Conservation (phyloP, 2,113 vertebrate species). For the Muntiacus reevesi region DNA sequence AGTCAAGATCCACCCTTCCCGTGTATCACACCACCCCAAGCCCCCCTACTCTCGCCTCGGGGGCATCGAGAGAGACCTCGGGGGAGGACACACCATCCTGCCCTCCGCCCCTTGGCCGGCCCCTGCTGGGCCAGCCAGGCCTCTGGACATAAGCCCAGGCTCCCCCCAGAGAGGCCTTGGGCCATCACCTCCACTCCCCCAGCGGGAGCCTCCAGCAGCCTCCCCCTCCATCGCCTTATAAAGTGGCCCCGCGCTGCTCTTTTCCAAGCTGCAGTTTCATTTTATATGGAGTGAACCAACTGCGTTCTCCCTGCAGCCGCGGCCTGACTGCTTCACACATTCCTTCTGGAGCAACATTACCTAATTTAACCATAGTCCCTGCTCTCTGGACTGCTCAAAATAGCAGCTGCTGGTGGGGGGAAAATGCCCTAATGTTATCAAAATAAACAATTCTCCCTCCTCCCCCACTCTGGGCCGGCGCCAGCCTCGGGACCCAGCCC, state of each 20-base stretch:
- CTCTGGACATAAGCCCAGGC: not conserved
- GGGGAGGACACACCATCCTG: not conserved
- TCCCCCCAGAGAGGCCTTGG: not conserved
- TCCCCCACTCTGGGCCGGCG: not conserved
- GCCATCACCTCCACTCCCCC: not conserved
- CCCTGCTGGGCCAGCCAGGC: not conserved
- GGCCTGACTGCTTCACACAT: conserved; percentile 49
- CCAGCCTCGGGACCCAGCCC: conserved; percentile 20
- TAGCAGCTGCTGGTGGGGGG: conserved; percentile 63
- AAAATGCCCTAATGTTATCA: conserved; percentile 58
- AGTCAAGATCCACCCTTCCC: not conserved
- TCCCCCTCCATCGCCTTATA: conserved; percentile 50
- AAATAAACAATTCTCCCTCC: conserved; percentile 53
- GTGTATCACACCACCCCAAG: not conserved
- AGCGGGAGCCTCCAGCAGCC: not conserved
- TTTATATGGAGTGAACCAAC: conserved; percentile 21
- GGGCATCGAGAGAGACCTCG: not conserved
- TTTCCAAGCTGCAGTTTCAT: conserved; percentile 47
- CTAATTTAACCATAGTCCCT: conserved; percentile 75
- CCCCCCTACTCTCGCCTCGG: not conserved
- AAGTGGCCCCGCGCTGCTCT: not conserved
- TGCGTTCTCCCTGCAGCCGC: conserved; percentile 1
- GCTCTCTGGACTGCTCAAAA: conserved; percentile 63
- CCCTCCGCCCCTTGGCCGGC: not conserved
- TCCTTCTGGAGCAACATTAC: conserved; percentile 69